Conservation (phyloP, 2,888 invertebrate species). For the Gibbula magus region DNA sequence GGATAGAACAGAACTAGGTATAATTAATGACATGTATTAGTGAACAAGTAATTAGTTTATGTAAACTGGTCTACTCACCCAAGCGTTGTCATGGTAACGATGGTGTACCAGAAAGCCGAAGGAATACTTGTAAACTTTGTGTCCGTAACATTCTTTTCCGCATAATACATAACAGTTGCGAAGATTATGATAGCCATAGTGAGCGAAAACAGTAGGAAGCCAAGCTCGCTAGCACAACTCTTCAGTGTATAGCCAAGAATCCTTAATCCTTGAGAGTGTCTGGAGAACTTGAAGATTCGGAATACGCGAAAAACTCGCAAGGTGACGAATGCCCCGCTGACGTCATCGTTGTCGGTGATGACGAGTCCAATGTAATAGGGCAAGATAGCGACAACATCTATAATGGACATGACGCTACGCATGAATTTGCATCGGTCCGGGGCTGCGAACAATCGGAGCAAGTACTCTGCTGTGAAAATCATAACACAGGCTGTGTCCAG, state of each 20-base stretch:
- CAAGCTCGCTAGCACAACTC: slow-evolving; percentile 98
- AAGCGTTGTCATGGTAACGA: slow-evolving; percentile 99
- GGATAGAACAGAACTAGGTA: not conserved
- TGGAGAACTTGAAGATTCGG: slow-evolving; percentile 99
- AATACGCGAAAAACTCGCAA: slow-evolving; percentile 99
- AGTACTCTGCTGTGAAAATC: slow-evolving; percentile 99
- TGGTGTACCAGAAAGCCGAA: slow-evolving; percentile 99
- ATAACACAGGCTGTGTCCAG: slow-evolving; percentile 99
- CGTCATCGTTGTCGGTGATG: slow-evolving; percentile 98
- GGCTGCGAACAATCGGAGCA: slow-evolving; percentile 94
- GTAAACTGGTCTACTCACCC: slow-evolving; percentile 84
- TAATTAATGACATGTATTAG: slow-evolving; percentile 17
- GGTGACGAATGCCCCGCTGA: slow-evolving; percentile 99
- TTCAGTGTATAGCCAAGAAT: slow-evolving; percentile 99
- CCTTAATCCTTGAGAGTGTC: slow-evolving; percentile 98
- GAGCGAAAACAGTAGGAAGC: slow-evolving; percentile 98
- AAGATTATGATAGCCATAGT: slow-evolving; percentile 99
- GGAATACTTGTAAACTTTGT: slow-evolving; percentile 99
- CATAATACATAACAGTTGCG: slow-evolving; percentile 99
- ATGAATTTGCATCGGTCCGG: slow-evolving; percentile 98
- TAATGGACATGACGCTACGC: slow-evolving; percentile 98
- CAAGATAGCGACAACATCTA: slow-evolving; percentile 98
- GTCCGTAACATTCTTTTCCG: slow-evolving; percentile 97
- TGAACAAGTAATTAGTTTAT: not conserved
- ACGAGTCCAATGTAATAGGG: slow-evolving; percentile 99